A percentile compares a stretch with the other conserved stretches of the same genome.
Conservation (phyloP, 2,888 invertebrate genomes). For the Disparrhopalites patrizii region DNA sequence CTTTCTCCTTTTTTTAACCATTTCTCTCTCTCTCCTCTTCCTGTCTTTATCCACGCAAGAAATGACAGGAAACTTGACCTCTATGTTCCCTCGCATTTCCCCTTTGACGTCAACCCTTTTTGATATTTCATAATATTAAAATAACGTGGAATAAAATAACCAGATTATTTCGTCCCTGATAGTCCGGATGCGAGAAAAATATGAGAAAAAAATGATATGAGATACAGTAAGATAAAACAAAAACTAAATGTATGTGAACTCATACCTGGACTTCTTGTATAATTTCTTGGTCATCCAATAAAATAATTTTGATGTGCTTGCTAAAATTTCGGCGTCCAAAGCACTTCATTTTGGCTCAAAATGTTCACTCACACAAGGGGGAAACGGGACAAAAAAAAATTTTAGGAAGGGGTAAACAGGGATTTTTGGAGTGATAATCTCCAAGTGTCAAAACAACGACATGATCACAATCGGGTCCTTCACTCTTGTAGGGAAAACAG, state of each 20-base stretch:
- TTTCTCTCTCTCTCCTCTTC: too few species aligned
- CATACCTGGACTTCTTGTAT: constrained; percentile 83
- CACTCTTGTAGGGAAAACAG: not conserved
- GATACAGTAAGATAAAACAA: not conserved
- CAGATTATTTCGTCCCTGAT: not conserved
- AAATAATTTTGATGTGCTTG: constrained; percentile 73
- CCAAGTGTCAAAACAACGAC: too few species aligned
- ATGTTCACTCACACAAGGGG: too few species aligned
- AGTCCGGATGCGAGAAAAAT: too few species aligned
- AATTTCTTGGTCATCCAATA: constrained; percentile 84
- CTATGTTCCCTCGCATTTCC: too few species aligned
- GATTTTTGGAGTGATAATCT: too few species aligned
- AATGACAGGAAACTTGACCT: not conserved
- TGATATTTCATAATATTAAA: not conserved
- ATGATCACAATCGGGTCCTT: not conserved
- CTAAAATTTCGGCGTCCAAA: constrained; percentile 53
- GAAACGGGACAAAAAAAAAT: not conserved
- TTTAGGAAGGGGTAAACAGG: too few species aligned
- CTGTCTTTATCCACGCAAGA: too few species aligned
- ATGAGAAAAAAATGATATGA: not conserved
- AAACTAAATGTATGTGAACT: too few species aligned
- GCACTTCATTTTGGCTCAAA: constrained; percentile 52
- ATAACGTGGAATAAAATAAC: not conserved
- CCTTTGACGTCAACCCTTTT: constrained; percentile 2
- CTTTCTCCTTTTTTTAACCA: not conserved